Base-by-base conservation (phyloP, 2,888 invertebrate species). In the Heliconius sara region DNA sequence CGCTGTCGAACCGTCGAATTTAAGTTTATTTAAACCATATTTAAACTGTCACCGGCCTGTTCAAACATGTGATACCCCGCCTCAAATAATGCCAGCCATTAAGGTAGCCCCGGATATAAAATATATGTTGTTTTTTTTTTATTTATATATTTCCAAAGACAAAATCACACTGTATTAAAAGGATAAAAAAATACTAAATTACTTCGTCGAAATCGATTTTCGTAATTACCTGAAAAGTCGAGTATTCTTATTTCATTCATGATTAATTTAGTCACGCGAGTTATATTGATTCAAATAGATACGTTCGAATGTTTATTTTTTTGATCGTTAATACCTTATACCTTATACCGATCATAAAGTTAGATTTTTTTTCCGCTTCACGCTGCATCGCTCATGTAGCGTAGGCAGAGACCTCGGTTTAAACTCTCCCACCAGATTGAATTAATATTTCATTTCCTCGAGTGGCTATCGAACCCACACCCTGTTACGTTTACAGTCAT, bases 71-170 rank as follows among this genome's bases (percentile, higher is more conserved):
- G 89, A 90, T 89, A 88, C 85, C 84, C 80, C 81, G 82, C 82
- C 86, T 87, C 85, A 91, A 90, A 91, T 91, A 90, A 91, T 88
- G 86, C 87, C 84, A 81, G 83, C 89, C 90, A 90, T 92, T 92
- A 91, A 52, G 84, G 84, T 65, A 77, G 80, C 85, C 85, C 85
- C 87, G 87, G 89, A 90, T 88, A 90, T 88, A 89, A 87, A 81
- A 81, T 86, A 86, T 85, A 85, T 86, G 85, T 80, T 82, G 81
- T 70, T 82, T 83, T 81, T 22, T 67, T 74, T 74, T 75, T 6
- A 19, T 52, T 6, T 19, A 52, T 52, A 6, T 52, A 67, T 72
- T 72, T 52, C 25, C 71, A 74, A 47, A 78, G 80, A 27, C 25
- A 27, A 71, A 63, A 71, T 43, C 27, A 22, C 47, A 2, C 74